Evolutionary conservation across 2,113 vertebrate species (phyloP).

Genomic region (Datnioides undecimradiatus): DNA sequence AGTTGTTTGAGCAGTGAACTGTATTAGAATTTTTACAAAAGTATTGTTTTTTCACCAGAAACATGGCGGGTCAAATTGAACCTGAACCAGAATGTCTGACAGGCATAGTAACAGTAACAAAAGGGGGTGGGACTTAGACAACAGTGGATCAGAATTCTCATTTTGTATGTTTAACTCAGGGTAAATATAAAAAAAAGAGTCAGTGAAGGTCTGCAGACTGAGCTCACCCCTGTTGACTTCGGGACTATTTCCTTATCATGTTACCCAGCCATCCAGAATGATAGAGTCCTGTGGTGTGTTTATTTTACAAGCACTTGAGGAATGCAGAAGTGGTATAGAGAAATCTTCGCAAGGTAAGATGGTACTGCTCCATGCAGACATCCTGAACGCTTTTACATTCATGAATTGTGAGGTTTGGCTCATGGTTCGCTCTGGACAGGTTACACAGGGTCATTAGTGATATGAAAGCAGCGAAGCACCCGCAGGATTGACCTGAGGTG

Average conservation of each 20-base stretch:
- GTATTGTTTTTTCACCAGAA: too few species aligned
- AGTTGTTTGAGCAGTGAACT: too few species aligned
- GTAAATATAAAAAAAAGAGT: conserved; percentile 2
- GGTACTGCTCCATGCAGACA: background rate
- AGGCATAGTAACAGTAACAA: background rate
- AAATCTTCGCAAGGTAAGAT: conserved; percentile 16
- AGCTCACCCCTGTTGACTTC: conserved; percentile 4
- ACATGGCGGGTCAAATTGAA: too few species aligned
- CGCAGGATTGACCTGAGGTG: background rate
- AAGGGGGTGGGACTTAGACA: background rate
- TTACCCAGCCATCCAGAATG: background rate
- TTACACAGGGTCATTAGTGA: background rate
- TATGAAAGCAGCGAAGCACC: background rate
- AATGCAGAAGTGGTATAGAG: conserved; percentile 6
- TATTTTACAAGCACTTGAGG: conserved; percentile 40
- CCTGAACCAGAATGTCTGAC: too few species aligned
- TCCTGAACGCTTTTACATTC: background rate
- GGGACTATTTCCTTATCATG: conserved; percentile 28
- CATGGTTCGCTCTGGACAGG: background rate
- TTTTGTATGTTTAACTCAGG: too few species aligned
- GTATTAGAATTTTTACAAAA: too few species aligned
- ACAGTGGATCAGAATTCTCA: too few species aligned
- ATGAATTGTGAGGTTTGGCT: background rate
- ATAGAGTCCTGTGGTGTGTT: conserved; percentile 31
- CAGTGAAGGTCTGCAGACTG: background rate